Percentiles rank a stretch among this genome's conserved stretches.
These are phyloP conservation scores for Accipiter cooperii DNA, from an alignment of 2,113 vertebrate genomes.

Conservation along the genomic window DNA sequence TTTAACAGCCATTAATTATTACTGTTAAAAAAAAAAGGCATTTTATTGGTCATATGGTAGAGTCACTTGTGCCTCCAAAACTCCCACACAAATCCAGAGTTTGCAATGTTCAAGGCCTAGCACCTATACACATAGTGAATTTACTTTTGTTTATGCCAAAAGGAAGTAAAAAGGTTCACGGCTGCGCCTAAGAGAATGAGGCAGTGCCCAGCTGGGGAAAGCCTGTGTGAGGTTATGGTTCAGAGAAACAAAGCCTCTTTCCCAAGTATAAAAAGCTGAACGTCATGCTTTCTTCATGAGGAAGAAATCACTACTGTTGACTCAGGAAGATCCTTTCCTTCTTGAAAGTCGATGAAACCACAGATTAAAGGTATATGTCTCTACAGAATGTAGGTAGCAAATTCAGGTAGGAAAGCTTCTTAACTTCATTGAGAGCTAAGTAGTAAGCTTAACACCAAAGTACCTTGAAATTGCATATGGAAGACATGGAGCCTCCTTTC, in stretches of 20 bases:
- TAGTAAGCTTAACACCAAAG: not conserved
- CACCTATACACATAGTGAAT: not conserved
- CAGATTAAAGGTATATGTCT: rapidly evolving
- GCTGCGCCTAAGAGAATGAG: not conserved
- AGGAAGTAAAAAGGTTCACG: not conserved
- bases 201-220: not conserved
- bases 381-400: not conserved
- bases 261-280: not conserved
- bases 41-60: not conserved
- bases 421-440: not conserved
- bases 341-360: not conserved
- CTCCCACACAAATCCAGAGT: not conserved
- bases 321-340: not conserved
- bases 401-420: not conserved
- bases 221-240: not conserved
- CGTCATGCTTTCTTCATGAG: not conserved
- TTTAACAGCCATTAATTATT: not conserved
- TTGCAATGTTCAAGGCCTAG: not conserved
- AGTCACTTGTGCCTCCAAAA: not conserved
- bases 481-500: not conserved
- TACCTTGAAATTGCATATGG: not conserved
- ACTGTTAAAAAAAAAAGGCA: not conserved
- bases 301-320: not conserved
- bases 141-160: not conserved
- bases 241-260: not conserved